Evolutionary conservation across 2,113 vertebrate species (phyloP).

Genomic region (Lasiurus cinereus): DNA sequence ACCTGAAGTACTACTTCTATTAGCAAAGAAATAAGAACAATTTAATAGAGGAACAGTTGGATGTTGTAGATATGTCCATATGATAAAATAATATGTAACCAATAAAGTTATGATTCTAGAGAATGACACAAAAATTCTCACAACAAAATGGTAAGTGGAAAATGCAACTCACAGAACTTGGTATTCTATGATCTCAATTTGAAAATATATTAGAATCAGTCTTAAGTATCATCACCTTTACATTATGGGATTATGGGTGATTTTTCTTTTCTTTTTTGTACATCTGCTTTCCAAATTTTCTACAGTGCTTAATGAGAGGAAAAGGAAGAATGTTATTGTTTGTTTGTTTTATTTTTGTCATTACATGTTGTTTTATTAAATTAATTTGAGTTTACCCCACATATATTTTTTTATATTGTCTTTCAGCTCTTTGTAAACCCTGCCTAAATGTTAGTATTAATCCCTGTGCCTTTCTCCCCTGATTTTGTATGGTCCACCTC

Average conservation of each 20-base stretch:
- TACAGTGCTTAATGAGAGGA: background rate
- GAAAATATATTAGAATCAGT: constrained; percentile 19
- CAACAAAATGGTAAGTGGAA: constrained; percentile 12
- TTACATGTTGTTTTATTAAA: too few relatives aligned
- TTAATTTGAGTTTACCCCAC: too few relatives aligned
- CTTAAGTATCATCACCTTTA: background rate
- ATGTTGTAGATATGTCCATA: background rate
- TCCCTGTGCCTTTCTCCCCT: background rate
- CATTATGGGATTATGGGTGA: background rate
- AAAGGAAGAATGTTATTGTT: background rate
- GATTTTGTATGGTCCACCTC: background rate
- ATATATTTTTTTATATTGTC: too few relatives aligned
- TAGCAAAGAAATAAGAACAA: constrained; percentile 45
- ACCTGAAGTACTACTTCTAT: constrained; percentile 45
- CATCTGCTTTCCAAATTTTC: constrained; percentile 42
- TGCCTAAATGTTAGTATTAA: constrained; percentile 2
- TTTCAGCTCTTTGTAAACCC: background rate
- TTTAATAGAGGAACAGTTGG: background rate
- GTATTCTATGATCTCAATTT: background rate
- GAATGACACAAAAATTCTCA: constrained; percentile 30
- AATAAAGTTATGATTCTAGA: constrained; percentile 51
- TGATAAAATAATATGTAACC: constrained; percentile 32
- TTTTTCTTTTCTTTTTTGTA: constrained; percentile 10
- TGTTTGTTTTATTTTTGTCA: too few relatives aligned
- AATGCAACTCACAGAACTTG: background rate